These are phyloP conservation scores for Vireo altiloquus DNA, from an alignment of 2,113 vertebrate species.

Conservation along the genomic window DNA sequence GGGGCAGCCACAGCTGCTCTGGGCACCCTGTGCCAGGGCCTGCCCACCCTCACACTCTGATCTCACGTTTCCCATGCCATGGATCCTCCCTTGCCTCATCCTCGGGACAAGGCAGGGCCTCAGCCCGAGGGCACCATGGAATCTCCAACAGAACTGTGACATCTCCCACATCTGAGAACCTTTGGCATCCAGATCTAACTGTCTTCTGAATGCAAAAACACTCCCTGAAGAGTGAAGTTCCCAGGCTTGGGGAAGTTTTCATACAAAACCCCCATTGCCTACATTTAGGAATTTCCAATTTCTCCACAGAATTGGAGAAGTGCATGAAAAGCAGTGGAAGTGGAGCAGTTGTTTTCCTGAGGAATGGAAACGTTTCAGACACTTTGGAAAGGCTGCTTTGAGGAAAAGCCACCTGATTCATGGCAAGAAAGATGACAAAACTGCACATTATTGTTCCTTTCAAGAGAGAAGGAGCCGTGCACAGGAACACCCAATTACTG, in stretches of 20 bases:
- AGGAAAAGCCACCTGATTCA: background rate
- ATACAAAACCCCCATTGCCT: background rate
- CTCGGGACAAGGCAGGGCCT: fast-evolving
- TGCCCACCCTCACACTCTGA: background rate
- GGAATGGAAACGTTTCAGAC: background rate
- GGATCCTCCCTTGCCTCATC: fast-evolving
- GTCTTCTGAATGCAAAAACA: background rate
- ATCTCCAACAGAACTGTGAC: fast-evolving
- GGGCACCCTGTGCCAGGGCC: background rate
- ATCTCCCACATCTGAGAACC: background rate
- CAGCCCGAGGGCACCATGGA: fast-evolving
- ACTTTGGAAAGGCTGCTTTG: background rate
- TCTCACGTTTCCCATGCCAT: fast-evolving
- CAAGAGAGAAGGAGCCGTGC: background rate
- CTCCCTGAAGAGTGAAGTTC: background rate
- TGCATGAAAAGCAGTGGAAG: background rate
- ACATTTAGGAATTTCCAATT: background rate
- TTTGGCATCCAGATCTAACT: background rate
- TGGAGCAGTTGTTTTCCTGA: background rate
- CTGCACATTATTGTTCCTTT: background rate
- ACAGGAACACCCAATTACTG: background rate
- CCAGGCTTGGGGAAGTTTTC: background rate
- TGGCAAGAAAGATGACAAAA: background rate
- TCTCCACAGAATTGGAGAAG: background rate
- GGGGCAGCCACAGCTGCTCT: background rate